A percentile compares a stretch with the other conserved stretches of the same genome.
Conservation (phyloP, 2,888 invertebrate species). For the Aricia artaxerxes region DNA sequence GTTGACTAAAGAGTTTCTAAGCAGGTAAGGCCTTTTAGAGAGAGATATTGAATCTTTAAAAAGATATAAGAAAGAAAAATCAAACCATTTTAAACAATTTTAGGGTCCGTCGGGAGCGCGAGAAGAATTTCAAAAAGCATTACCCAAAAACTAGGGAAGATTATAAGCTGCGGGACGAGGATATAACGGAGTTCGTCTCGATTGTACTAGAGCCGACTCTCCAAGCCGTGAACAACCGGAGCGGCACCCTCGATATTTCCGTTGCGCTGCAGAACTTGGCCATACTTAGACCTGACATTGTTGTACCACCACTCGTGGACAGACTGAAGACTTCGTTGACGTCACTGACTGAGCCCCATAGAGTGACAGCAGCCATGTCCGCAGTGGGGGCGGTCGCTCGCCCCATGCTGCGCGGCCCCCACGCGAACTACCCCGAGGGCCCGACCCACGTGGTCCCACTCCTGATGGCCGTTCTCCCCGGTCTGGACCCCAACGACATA, state of each 20-base stretch:
- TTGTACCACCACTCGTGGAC: conserved; percentile 91
- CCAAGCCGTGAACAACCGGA: conserved; percentile 89
- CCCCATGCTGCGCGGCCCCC: conserved; percentile 80
- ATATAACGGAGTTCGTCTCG: conserved; percentile 90
- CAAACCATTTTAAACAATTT: neutral
- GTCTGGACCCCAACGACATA: conserved; percentile 94
- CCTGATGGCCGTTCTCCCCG: conserved; percentile 89
- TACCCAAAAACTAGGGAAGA: conserved; percentile 83
- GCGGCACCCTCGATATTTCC: conserved; percentile 82
- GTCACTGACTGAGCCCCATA: conserved; percentile 93
- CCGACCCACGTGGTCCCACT: conserved; percentile 90
- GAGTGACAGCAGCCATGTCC: conserved; percentile 86
- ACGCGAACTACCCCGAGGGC: conserved; percentile 85
- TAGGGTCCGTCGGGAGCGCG: conserved; percentile 84
- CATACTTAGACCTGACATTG: conserved; percentile 88
- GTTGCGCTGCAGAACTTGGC: conserved; percentile 88
- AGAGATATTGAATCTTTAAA: neutral
- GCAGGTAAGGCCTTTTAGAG: conserved; percentile 63
- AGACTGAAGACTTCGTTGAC: conserved; percentile 89
- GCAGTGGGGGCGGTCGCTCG: conserved; percentile 86
- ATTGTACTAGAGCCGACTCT: conserved; percentile 87
- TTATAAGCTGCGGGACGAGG: conserved; percentile 87
- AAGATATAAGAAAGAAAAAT: neutral
- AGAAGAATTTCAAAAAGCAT: conserved; percentile 83
- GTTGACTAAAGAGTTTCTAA: conserved; percentile 83